These are phyloP conservation scores for Synchiropus splendidus DNA, from an alignment of 2,113 vertebrate species.

Conservation along the genomic window DNA sequence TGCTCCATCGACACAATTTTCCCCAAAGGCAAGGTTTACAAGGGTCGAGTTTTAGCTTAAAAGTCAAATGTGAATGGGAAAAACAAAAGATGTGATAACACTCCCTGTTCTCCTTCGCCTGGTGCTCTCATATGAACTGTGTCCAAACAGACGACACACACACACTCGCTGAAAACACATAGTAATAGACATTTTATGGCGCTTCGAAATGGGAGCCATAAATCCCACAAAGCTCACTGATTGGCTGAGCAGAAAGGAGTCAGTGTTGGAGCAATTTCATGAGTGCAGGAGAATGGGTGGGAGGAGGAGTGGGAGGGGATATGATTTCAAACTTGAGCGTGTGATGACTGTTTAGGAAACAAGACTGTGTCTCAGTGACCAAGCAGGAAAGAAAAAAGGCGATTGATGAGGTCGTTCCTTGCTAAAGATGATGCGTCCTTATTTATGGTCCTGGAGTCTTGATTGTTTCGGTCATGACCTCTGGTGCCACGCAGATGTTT, in stretches of 20 bases:
- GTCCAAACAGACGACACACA: not conserved
- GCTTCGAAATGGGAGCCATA: conserved; percentile 29
- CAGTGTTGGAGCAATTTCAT: conserved; percentile 33
- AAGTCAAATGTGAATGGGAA: too few relatives aligned
- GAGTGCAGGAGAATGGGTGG: conserved; percentile 19
- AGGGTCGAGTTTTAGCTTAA: too few relatives aligned
- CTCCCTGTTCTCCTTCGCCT: too few relatives aligned
- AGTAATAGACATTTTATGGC: conserved; percentile 16
- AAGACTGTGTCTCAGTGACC: conserved; percentile 5
- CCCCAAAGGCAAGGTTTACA: too few relatives aligned
- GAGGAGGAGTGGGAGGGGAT: conserved; percentile 20
- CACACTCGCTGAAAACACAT: conserved; percentile 1
- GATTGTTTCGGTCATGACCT: conserved; percentile 10
- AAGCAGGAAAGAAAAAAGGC: conserved; percentile 1
- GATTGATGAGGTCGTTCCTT: conserved; percentile 19
- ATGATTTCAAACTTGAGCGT: conserved; percentile 34
- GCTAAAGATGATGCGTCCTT: conserved; percentile 9
- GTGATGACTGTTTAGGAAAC: conserved; percentile 24
- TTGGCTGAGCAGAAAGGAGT: conserved; percentile 22
- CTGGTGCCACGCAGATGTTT: conserved; percentile 13
- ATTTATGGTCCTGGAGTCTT: not conserved
- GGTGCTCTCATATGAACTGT: not conserved
- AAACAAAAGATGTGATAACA: too few relatives aligned
- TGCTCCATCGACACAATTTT: too few relatives aligned
- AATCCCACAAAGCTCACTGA: conserved; percentile 27